Base-by-base conservation (phyloP, 2,888 invertebrate genomes). In the Polydrusus tereticollis region DNA sequence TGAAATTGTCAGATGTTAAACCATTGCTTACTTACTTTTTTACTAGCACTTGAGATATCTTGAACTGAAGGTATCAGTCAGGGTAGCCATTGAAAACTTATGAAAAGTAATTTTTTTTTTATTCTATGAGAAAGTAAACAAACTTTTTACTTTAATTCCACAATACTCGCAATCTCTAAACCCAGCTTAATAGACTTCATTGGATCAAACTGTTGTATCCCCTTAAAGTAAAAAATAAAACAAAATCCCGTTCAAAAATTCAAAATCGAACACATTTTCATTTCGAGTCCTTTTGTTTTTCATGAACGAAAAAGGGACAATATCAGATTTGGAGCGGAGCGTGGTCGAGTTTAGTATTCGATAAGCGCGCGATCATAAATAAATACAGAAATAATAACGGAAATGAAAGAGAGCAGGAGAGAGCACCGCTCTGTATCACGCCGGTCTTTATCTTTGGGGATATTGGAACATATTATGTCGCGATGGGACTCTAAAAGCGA, bases 311-410 rank as follows among this genome's bases (percentile, higher is more conserved):
- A 18, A 43, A 41, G 29, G 41, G 55, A 57, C 57, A 55, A 41
- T 66, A 66, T 66, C 65, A 66, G 57, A 57, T 57, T 23, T 26
- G 65, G 50, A 50, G 21, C 29, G 7, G 18, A 47, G 57, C 63
- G 45, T 59, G 50, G 26, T 73, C 69, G 63, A 41, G 73, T 65
- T 80, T 77, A 75, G 81, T 78, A 81, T 81, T 82, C 80, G 80
- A 80, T 80, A 81, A 81, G 79, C 80, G 75, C 77, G 70, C 64
- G 69, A 76, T 78, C 78, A 78, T 81, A 82, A 81, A 81, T 81
- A 81, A 81, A 80, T 80, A 82, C 79, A 76, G 79, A 80, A 80
- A 81, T 81, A 80, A 82, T 81, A 81, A 79, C 79, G 80, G 80
- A 81, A 82, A 81, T 80, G 80, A 79, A 79, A 79, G 78, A 62